A percentile compares a stretch with the other conserved stretches of the same genome.
Evolutionary conservation across 35 echinoderm and acorn worm genomes (phyloP).

Genomic region (Ptychodera flava): DNA sequence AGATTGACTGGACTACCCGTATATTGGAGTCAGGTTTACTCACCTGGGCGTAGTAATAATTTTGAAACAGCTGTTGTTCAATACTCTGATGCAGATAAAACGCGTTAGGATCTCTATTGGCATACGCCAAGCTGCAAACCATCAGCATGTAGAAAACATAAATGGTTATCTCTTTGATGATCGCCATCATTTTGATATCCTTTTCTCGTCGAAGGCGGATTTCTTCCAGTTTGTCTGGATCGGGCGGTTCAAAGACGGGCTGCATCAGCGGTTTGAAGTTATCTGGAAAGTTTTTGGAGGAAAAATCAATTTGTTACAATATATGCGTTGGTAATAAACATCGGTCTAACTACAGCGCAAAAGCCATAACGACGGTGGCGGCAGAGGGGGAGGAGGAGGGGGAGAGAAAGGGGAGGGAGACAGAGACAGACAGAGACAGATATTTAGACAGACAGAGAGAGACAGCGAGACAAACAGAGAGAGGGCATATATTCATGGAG

Average conservation of each 20-base stretch:
- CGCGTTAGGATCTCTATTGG: conserved; percentile 22
- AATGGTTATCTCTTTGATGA: conserved; percentile 27
- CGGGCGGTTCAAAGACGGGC: background rate
- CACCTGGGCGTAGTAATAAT: background rate
- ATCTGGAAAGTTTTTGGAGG: too few relatives aligned
- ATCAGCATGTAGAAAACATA: conserved; percentile 37
- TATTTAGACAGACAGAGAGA: too few relatives aligned
- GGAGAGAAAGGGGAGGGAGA: too few relatives aligned
- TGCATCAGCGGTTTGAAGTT: too few relatives aligned
- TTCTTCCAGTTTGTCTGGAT: conserved; percentile 25
- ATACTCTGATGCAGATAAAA: conserved; percentile 36
- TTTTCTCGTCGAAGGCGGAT: conserved; percentile 33
- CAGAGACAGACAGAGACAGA: too few relatives aligned
- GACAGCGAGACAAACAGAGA: too few relatives aligned
- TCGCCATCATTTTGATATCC: conserved; percentile 32
- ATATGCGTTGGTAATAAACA: background rate
- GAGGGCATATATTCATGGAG: too few relatives aligned
- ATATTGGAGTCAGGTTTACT: too few relatives aligned
- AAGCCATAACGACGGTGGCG: too few relatives aligned
- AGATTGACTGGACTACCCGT: too few relatives aligned
- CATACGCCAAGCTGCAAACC: conserved; percentile 27
- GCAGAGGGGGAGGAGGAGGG: too few relatives aligned
- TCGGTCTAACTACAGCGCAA: background rate
- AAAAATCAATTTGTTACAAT: too few relatives aligned
- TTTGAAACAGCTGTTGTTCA: background rate